A percentile compares a stretch with the other conserved stretches of the same genome.
These are phyloP conservation scores for Zalophus californianus DNA, from an alignment of 2,797 vertebrate genomes.

Conservation along the genomic window DNA sequence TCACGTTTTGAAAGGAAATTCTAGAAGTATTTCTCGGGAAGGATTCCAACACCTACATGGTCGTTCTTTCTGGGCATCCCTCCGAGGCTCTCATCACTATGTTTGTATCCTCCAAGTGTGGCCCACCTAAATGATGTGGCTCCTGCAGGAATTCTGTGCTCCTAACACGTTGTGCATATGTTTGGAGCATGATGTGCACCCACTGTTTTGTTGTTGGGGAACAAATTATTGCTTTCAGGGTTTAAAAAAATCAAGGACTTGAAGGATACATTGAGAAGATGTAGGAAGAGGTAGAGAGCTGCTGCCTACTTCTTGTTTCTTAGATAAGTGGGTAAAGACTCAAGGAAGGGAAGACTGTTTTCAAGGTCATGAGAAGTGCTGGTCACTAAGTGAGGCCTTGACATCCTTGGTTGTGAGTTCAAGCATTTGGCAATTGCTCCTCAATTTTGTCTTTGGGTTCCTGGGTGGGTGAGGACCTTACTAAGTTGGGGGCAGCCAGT, in stretches of 20 bases:
- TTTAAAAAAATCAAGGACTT: not conserved
- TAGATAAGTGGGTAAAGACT: not conserved
- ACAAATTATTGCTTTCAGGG: not conserved
- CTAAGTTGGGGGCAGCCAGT: not conserved
- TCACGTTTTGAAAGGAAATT: not conserved
- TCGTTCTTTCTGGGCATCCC: fast-evolving
- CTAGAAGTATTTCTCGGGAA: not conserved
- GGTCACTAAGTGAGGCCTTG: not conserved
- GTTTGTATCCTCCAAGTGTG: not conserved
- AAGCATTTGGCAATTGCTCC: fast-evolving
- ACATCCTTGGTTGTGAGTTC: not conserved
- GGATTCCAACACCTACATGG: fast-evolving
- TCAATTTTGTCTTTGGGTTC: not conserved
- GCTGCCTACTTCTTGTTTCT: not conserved
- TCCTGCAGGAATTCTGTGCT: not conserved
- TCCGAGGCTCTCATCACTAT: not conserved
- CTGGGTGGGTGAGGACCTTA: not conserved
- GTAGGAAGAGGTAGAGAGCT: not conserved
- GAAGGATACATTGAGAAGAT: not conserved
- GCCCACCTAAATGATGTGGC: too few species aligned
- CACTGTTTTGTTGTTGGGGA: not conserved
- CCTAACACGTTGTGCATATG: fast-evolving
- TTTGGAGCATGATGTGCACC: fast-evolving
- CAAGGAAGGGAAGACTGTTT: not conserved
- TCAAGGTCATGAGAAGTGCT: not conserved